Evolutionary conservation across 2,113 vertebrate species (phyloP), one percentile per base, ranked within the genome.

Genomic region (Perca schrenkii): DNA sequence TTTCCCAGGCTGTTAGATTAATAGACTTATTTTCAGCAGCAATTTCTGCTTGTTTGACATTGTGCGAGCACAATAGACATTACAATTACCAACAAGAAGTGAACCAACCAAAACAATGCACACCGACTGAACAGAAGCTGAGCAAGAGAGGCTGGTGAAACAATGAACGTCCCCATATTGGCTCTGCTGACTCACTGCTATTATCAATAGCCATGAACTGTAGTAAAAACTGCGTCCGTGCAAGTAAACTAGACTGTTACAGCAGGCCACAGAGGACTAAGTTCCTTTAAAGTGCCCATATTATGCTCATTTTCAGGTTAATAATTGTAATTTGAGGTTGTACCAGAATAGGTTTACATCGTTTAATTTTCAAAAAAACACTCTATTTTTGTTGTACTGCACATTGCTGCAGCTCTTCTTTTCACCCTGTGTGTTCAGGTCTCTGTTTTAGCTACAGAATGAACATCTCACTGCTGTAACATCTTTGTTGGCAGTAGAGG

Each of bases 111-210:
- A 61, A 80, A 85, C 54, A 65, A 61, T 79, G 53, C 0, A 5
- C 25, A 54, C 46, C 53, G 65, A 19, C 70, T 13, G n/a, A 65
- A 57, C 62, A 56, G n/a, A 52, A 61, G 49, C 86, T 15, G 54
- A 67, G 57, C 3, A 0, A 72, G 74, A 72, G 74, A 78, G 16
- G 21, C 77, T 34, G 78, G 28, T 58, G 49, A 79, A 82, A 87
- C 82, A 72, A 68, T 22, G 46, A 56, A 43, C 53, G 12, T 52
- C 36, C 16, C 25, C 17, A 16, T 17, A 56, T n/a, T 40, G 14
- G 40, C 76, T 64, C 16, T 31, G 36, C 78, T 22, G 75, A 68
- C 60, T 79, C 69, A 58, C 16, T 47, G 56, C 31, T 50, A 12
- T 71, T 16, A 40, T 63, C 36, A 58, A 4, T 49, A 36, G 47